Evolutionary conservation across 2,888 invertebrate genomes (phyloP).

Genomic region (Beris morrisii): DNA sequence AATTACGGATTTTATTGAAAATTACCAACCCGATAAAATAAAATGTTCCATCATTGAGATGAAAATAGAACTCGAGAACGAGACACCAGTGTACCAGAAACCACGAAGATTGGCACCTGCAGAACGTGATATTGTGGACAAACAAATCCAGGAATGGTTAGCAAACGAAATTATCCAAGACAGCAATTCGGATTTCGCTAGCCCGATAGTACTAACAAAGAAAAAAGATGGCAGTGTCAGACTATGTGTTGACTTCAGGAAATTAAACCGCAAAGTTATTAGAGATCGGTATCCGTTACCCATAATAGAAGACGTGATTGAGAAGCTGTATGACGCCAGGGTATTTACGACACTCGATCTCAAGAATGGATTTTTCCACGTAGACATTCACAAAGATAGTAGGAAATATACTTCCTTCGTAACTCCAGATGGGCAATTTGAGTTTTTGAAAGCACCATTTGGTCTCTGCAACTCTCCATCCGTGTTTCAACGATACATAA

Average conservation of each 20-base stretch:
- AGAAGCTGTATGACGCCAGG: too few relatives aligned
- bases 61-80: slow-evolving; percentile 44
- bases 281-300: too few relatives aligned
- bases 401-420: slow-evolving; percentile 50
- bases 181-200: too few relatives aligned
- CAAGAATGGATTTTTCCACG: slow-evolving; percentile 48
- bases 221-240: too few relatives aligned
- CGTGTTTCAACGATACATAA: slow-evolving; percentile 45
- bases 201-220: too few relatives aligned
- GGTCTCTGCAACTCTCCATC: slow-evolving; percentile 50
- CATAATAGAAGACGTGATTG: too few relatives aligned
- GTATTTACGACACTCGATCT: slow-evolving; percentile 43
- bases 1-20: not conserved
- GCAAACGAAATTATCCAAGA: too few relatives aligned
- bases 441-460: slow-evolving; percentile 52
- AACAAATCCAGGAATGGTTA: slow-evolving; percentile 39
- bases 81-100: slow-evolving; percentile 42
- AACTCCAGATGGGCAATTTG: slow-evolving; percentile 49
- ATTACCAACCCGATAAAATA: not conserved
- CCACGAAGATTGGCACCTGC: slow-evolving; percentile 42
- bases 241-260: too few relatives aligned
- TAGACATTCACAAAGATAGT: slow-evolving; percentile 43
- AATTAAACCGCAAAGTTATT: too few relatives aligned
- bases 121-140: slow-evolving; percentile 42
- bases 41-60: slow-evolving; percentile 30